phyloP scores from a whole-genome alignment of 2,888 invertebrate species.

The Pedicia rivosa region DNA sequence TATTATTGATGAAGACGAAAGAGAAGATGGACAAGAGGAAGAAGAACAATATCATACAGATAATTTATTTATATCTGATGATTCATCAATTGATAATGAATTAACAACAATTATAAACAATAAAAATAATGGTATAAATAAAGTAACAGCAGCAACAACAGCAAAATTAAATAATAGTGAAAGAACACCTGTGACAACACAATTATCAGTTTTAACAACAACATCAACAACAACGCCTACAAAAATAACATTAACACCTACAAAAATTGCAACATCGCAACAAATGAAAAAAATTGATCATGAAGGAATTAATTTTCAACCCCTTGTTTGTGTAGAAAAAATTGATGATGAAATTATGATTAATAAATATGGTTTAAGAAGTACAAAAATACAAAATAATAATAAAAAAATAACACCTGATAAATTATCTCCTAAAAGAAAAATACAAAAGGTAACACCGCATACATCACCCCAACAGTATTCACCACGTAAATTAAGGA shows the following conservation, averaged over 20 bases:
- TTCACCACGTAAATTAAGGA: slow-evolving; percentile 13
- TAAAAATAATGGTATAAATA: neutral
- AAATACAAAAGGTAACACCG: neutral
- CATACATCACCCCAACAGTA: slow-evolving; percentile 4
- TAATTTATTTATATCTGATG: slow-evolving; percentile 4
- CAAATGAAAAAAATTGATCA: neutral
- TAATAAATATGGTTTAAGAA: neutral
- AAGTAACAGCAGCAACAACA: neutral
- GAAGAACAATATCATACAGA: slow-evolving; percentile 1
- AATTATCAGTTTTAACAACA: no score
- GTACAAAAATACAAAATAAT: neutral
- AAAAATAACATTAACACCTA: neutral
- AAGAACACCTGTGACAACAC: no score
- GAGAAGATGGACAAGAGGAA: no score
- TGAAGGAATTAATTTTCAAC: neutral
- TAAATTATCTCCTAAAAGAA: neutral
- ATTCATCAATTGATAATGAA: neutral
- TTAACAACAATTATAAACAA: no score
- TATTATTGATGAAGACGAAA: no score
- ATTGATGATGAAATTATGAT: neutral
- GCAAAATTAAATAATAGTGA: no score
- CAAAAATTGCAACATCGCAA: neutral
- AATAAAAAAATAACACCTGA: neutral
- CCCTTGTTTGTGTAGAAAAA: neutral
- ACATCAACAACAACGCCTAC: no score